These are phyloP conservation scores for Catagonus wagneri DNA, from an alignment of 2,113 vertebrate genomes.

Conservation along the genomic window DNA sequence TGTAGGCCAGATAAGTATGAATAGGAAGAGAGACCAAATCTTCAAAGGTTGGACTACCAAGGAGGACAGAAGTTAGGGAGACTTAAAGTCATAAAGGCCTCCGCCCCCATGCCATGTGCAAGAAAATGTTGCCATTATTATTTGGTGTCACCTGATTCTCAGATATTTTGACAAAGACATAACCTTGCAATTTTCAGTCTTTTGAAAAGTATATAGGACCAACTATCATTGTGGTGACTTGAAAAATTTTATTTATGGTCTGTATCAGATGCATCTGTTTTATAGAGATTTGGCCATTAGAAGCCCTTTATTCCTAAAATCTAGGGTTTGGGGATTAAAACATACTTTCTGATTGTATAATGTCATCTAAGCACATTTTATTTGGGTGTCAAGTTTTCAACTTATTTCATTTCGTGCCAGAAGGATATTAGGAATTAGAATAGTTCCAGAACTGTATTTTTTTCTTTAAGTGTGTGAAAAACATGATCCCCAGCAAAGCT, in stretches of 20 bases:
- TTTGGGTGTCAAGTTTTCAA: neutral
- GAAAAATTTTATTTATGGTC: neutral
- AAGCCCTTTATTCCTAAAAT: neutral
- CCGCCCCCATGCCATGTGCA: neutral
- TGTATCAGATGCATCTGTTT: neutral
- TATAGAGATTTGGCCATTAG: neutral
- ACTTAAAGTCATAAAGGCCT: neutral
- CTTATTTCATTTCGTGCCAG: neutral
- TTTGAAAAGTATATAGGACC: neutral
- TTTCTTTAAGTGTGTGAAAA: constrained; percentile 5
- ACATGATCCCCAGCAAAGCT: neutral
- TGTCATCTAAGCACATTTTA: neutral
- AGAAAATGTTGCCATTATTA: neutral
- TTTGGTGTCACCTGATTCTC: neutral
- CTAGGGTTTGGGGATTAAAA: neutral
- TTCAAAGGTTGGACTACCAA: neutral
- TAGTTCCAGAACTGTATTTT: neutral
- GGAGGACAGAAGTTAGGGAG: neutral
- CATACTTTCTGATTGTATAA: neutral
- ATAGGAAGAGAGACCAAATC: neutral
- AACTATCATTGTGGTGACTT: neutral
- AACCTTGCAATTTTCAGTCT: neutral
- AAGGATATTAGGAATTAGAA: neutral
- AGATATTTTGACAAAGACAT: neutral
- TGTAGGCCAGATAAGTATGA: neutral